Conservation (phyloP, 2,888 invertebrate genomes). For the Sicus ferrugineus region DNA sequence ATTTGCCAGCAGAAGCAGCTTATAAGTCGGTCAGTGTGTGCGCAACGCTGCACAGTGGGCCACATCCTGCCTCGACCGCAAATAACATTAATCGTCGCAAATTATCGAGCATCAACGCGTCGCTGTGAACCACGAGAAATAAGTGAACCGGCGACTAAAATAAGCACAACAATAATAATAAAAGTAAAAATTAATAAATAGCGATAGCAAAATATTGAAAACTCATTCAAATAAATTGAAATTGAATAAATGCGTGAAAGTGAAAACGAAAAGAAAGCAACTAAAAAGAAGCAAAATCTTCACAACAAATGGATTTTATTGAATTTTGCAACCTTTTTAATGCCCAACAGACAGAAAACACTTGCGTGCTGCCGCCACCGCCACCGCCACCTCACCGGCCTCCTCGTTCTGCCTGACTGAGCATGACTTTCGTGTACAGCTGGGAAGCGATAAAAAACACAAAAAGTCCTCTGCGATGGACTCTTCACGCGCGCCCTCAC, state of each 20-base stretch:
- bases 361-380: conserved; percentile 12
- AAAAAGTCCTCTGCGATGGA: no score
- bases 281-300: not conserved
- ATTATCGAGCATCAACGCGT: not conserved
- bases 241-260: not conserved
- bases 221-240: not conserved
- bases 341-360: conserved; percentile 27
- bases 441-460: no score
- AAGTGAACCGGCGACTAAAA: not conserved
- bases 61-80: not conserved
- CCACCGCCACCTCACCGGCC: not conserved
- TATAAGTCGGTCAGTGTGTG: not conserved
- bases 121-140: not conserved
- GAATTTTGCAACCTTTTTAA: conserved; percentile 32
- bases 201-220: conserved; percentile 1
- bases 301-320: conserved; percentile 8
- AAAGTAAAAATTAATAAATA: no score
- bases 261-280: not conserved
- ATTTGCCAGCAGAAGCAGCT: conserved; percentile 26
- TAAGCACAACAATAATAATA: not conserved
- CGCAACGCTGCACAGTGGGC: not conserved
- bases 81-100: conserved; percentile 7
- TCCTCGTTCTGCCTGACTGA: not conserved
- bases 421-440: no score
- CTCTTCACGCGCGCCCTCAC: no score